A percentile compares a stretch with the other conserved stretches of the same genome.
Evolutionary conservation across 2,113 vertebrate genomes (phyloP).

Genomic region (Dipodomys merriami): DNA sequence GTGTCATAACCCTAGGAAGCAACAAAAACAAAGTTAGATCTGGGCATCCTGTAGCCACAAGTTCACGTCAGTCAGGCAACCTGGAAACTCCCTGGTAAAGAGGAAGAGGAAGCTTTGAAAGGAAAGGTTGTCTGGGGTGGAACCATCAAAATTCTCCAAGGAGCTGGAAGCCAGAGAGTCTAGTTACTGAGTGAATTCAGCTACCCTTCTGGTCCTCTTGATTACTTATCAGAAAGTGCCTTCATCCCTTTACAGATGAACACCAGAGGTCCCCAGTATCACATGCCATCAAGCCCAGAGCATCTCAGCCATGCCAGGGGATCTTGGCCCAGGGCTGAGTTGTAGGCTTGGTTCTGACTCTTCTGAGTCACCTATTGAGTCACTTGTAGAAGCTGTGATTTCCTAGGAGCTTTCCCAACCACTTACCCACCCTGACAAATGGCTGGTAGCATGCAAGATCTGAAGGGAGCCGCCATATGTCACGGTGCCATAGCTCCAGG

Average conservation of each 20-base stretch:
- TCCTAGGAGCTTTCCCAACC: conserved; percentile 70
- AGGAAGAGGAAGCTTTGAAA: background rate
- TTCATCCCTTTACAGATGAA: background rate
- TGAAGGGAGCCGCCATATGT: conserved; percentile 36
- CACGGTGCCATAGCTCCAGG: conserved; percentile 37
- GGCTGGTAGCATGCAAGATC: conserved; percentile 48
- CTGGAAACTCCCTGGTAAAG: background rate
- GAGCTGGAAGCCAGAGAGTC: background rate
- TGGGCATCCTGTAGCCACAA: background rate
- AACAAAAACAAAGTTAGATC: background rate
- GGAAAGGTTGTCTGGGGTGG: background rate
- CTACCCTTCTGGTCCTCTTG: background rate
- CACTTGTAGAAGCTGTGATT: conserved; percentile 70
- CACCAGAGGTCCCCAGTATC: conserved; percentile 73
- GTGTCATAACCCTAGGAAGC: background rate
- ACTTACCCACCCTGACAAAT: conserved; percentile 36
- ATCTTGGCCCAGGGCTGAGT: conserved; percentile 38
- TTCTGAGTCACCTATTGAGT: conserved; percentile 71
- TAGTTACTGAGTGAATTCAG: background rate
- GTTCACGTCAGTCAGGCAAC: background rate
- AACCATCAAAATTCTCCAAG: background rate
- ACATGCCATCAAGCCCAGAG: background rate
- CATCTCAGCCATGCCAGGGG: background rate
- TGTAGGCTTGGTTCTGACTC: conserved; percentile 78
- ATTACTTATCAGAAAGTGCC: background rate